Evolutionary conservation across 1,140 invertebrate genomes (phyloP), one percentile per base, ranked within the genome.

Genomic region (Telenomus remus): DNA sequence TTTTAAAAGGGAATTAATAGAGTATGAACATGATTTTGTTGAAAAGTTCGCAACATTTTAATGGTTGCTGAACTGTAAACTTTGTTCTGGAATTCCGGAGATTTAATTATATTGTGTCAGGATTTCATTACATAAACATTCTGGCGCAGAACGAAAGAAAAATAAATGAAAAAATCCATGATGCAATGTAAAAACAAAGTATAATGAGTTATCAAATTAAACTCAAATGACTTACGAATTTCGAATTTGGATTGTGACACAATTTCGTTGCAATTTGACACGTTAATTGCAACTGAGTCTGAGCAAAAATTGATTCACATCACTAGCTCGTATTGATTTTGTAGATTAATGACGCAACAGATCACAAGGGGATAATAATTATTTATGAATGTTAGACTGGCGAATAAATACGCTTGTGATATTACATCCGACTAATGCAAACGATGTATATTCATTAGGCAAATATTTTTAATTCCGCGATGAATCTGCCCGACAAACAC

Each of bases 381-480:
- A 65, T 55, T 65, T 65, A 27, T 44, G 11, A 49, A 51, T 65
- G 51, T 55, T 65, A 55, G 50, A 65, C 61, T 14, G 61, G 43
- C 34, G 35, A 56, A 56, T 65, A 49, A 65, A 65, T 65, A 65
- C 27, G 43, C 16, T 9, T 1, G 13, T 37, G 44, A 48, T 56
- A 42, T 44, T 56, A 43, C 15, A 27, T 39, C 51, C 56, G 35
- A 43, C 35, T n/a, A 48, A 35, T 56, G 6, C 19, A 44, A 65
- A 35, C 49, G 33, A 56, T 65, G 37, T 9, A 14, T 37, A 11
- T 33, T 43, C 27, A 48, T 42, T 48, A 11, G 33, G 35, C 8
- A 55, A 65, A 65, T 66, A 66, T 19, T 66, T 66, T 66, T 57
- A 66, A 66, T 66, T 66, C 57, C 19, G 39, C 37, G 14, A 63